Percentiles rank a stretch among this genome's conserved stretches.
Conservation (phyloP, 2,888 invertebrate species). For the Eupithecia vulgata region DNA sequence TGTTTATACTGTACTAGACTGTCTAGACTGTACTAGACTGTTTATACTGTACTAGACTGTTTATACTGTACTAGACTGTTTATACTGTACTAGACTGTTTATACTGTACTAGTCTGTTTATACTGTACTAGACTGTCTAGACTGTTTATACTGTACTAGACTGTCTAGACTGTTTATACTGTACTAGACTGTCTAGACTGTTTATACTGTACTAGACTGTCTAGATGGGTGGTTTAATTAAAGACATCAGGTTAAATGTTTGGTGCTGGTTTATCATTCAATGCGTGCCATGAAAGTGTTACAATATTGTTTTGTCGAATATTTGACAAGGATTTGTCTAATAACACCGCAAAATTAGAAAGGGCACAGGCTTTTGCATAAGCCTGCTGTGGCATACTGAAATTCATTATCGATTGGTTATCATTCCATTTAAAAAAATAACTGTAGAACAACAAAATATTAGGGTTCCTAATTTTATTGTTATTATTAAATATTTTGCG, state of each 20-base stretch:
- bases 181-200: too few relatives aligned
- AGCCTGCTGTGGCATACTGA: background rate
- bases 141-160: too few relatives aligned
- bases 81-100: too few relatives aligned
- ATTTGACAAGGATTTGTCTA: background rate
- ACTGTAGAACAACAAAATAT: background rate
- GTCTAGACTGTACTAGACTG: too few relatives aligned
- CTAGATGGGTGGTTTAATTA: background rate
- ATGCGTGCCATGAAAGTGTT: background rate
- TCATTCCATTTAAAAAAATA: slow-evolving; percentile 1
- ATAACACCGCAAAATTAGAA: background rate
- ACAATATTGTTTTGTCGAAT: background rate
- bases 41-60: too few relatives aligned
- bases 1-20: too few relatives aligned
- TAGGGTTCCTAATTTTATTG: background rate
- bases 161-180: too few relatives aligned
- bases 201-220: too few relatives aligned
- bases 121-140: too few relatives aligned
- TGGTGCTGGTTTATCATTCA: background rate
- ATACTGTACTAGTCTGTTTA: too few relatives aligned
- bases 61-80: too few relatives aligned
- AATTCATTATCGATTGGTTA: background rate
- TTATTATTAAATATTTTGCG: background rate
- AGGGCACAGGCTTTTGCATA: background rate
- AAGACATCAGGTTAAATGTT: background rate